Base-by-base conservation (phyloP, 2,888 invertebrate species). In the Norana najaformis region DNA sequence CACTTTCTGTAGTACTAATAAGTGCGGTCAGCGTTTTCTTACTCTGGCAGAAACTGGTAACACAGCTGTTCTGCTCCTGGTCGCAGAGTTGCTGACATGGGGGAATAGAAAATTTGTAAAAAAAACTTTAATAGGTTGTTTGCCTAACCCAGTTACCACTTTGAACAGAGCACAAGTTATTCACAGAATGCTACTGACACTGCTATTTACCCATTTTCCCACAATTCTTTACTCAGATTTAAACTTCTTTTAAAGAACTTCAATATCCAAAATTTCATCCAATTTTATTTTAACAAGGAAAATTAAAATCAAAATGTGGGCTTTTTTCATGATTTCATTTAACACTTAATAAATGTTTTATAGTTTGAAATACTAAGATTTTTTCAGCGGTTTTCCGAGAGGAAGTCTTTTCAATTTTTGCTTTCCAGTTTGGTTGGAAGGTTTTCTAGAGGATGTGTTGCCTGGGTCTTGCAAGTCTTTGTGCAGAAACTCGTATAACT, bases 401-500 rank as follows among this genome's bases (percentile, higher is more conserved):
- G 85, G 85, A 23, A 85, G 35, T 85, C 85, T 35, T 85, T 37
- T 37, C 85, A 16, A 37, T 36, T 85, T 85, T 23, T 30, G 85
- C 36, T 85, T 85, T 36, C 36, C 85, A 36, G 85, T 37, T 69
- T 69, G 69, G n/a, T 69, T 69, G 8, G 69, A n/a, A 8, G 69
- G 69, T n/a, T 69, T 69, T 36, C 36, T 35, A 36, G 85, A 35
- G 35, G 18, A 5, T 20, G 35, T 85, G 85, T 35, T 85, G 8
- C 2, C 36, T 6, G 35, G 36, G 23, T 13, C 85, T 37, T 85
- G 85, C 16, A 85, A 85, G 20, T 85, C 85, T 36, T 85, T 85
- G 85, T 85, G 85, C 36, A 85, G 23, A 36, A 85, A 85, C 20
- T 85, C 85, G 35, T 85, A 85, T 23, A 85, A 85, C 16, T 85